Evolutionary conservation across 2,888 invertebrate genomes (phyloP).

Genomic region (Eutolmus rufibarbis): DNA sequence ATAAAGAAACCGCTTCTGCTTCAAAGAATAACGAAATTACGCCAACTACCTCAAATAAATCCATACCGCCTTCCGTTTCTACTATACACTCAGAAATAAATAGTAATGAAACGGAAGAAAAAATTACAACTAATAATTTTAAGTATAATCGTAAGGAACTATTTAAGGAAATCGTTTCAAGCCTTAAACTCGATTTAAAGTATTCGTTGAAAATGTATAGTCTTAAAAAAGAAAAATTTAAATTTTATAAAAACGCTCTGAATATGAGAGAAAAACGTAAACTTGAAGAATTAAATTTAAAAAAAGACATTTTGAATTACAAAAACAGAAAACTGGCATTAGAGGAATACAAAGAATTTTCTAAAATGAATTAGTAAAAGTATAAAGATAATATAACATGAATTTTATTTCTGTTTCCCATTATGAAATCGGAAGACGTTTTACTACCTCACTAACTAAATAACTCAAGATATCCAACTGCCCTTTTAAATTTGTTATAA

Average conservation of each 20-base stretch:
- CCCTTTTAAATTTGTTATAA: too few species aligned
- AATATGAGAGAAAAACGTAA: background rate
- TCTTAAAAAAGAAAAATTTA: background rate
- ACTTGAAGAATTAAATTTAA: background rate
- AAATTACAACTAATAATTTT: background rate
- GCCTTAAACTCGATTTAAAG: background rate
- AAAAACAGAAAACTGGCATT: background rate
- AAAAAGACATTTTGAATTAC: background rate
- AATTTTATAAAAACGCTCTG: background rate
- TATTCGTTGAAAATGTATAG: background rate
- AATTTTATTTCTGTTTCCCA: background rate
- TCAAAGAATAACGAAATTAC: background rate
- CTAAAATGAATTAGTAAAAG: background rate
- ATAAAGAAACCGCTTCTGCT: background rate
- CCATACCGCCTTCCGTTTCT: background rate
- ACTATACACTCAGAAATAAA: background rate
- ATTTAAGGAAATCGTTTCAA: background rate
- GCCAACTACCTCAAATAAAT: background rate
- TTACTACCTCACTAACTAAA: background rate
- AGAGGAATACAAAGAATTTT: background rate
- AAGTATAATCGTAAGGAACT: background rate
- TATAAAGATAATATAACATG: background rate
- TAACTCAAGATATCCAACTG: too few species aligned
- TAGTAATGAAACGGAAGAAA: background rate
- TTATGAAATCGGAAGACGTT: background rate